These are phyloP conservation scores for Aurelia sp. DNA, from an alignment of 30 jellyfish, hydroid and myxozoan species.

Conservation along the genomic window DNA sequence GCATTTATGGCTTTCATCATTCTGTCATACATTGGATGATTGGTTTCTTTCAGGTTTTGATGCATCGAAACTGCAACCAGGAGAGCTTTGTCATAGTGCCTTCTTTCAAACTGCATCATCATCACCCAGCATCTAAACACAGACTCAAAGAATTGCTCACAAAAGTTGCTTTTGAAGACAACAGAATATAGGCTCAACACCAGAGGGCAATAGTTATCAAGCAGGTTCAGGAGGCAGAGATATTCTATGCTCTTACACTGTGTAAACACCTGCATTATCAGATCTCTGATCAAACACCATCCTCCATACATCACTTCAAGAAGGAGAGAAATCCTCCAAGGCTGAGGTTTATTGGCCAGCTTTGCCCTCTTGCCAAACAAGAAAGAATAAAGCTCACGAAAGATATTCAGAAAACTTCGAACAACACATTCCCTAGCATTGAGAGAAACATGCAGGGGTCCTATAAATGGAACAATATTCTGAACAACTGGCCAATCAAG, in stretches of 20 bases:
- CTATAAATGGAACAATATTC: too few relatives aligned
- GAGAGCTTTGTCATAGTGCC: neutral
- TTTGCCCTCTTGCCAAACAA: constrained; percentile 15
- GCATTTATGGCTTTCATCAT: too few relatives aligned
- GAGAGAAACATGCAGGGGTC: too few relatives aligned
- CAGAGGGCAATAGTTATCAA: neutral
- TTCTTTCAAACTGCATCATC: neutral
- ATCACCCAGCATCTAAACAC: neutral
- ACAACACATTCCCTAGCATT: neutral
- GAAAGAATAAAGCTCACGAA: constrained; percentile 13
- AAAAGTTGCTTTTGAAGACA: neutral
- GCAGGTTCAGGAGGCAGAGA: neutral
- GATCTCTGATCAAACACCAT: constrained; percentile 5
- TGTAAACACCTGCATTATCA: constrained; percentile 3
- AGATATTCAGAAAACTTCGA: neutral
- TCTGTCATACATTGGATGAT: too few relatives aligned
- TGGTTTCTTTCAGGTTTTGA: too few relatives aligned
- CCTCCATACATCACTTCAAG: too few relatives aligned
- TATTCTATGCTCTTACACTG: constrained; percentile 3
- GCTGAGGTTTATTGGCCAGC: constrained; percentile 5
- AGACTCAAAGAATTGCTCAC: constrained; percentile 1
- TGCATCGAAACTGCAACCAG: too few relatives aligned
- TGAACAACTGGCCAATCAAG: too few relatives aligned
- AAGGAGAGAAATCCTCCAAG: constrained; percentile 3
- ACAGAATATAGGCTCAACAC: neutral